phyloP scores from a whole-genome alignment of 2,888 invertebrate genomes.

The Microctonus hyperodae region DNA sequence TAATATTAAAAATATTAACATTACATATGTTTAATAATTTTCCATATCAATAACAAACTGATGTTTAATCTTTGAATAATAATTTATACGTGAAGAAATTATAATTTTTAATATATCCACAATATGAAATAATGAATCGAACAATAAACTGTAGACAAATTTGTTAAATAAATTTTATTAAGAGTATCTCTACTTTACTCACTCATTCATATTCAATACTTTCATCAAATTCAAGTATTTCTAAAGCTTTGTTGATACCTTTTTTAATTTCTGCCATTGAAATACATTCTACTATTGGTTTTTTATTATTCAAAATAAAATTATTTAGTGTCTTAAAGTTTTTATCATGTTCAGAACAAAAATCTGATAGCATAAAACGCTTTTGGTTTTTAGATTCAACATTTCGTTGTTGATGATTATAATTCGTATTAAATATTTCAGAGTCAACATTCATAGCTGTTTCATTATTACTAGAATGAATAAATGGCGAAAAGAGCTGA shows the following conservation, averaged over 20 bases:
- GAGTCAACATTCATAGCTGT: neutral
- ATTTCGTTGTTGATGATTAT: neutral
- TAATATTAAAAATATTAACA: neutral
- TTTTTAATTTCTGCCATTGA: neutral
- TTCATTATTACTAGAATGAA: neutral
- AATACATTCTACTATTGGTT: neutral
- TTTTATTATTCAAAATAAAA: neutral
- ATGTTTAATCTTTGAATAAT: neutral
- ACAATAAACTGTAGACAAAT: no score
- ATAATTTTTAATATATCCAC: no score
- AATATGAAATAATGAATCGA: no score
- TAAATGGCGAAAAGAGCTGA: no score
- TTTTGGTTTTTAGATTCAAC: neutral
- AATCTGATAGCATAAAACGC: slow-evolving; percentile 31
- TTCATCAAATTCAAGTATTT: no score
- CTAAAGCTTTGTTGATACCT: no score
- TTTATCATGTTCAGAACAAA: slow-evolving; percentile 35
- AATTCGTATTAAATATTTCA: neutral
- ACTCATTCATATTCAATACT: no score
- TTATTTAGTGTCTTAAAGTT: slow-evolving; percentile 17
- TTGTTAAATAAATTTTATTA: no score
- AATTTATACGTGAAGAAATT: neutral
- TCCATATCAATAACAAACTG: neutral
- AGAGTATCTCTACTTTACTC: no score
- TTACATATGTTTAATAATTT: neutral